Percentiles rank a stretch among this genome's conserved stretches.
Evolutionary conservation across 2,113 vertebrate genomes (phyloP).

Genomic region (Psittacula cyanocephala): DNA sequence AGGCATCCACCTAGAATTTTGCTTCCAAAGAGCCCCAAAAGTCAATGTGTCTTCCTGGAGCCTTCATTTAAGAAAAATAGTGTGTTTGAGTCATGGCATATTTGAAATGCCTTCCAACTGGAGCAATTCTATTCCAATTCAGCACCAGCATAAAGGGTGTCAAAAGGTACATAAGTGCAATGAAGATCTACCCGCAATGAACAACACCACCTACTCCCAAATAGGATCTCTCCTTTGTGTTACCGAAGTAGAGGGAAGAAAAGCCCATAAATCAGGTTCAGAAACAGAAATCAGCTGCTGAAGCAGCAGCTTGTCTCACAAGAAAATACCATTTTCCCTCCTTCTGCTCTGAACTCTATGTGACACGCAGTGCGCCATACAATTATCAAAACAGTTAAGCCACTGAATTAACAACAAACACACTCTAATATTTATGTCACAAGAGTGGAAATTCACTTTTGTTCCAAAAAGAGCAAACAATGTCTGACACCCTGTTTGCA

Average conservation of each 20-base stretch:
- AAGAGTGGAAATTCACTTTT: not conserved
- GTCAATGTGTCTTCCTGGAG: not conserved
- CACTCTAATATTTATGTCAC: not conserved
- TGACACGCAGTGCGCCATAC: fast-evolving
- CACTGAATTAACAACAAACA: not conserved
- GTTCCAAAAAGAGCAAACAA: not conserved
- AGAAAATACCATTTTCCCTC: not conserved
- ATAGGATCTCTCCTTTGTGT: not conserved
- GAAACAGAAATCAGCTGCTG: not conserved
- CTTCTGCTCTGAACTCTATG: not conserved
- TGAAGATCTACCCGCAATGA: not conserved
- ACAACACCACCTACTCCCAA: fast-evolving
- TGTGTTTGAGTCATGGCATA: not conserved
- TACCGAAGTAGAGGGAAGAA: not conserved
- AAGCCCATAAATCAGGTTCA: not conserved
- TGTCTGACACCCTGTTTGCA: not conserved
- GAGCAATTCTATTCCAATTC: not conserved
- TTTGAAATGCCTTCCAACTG: not conserved
- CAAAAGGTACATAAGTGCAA: not conserved
- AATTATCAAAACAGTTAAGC: not conserved
- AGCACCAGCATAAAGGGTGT: not conserved
- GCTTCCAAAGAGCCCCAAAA: not conserved
- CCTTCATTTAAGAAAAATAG: not conserved
- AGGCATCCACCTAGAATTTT: not conserved
- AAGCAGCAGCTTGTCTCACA: not conserved